Evolutionary conservation across 2,888 invertebrate species (phyloP), one percentile per base, ranked within the genome.

Genomic region (Baccha elongata): DNA sequence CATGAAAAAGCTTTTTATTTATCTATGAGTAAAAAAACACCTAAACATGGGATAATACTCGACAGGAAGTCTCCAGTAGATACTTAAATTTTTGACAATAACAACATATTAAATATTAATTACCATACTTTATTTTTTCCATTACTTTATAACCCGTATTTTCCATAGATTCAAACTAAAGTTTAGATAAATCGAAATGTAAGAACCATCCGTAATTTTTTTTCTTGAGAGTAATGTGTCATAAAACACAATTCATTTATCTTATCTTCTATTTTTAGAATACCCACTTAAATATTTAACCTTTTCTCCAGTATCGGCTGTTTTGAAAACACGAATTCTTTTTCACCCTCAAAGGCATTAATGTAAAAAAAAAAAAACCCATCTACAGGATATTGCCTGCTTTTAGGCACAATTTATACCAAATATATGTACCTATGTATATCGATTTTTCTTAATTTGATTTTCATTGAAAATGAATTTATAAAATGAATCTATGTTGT

Each of bases 391-490:
- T 15, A 23, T 65, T 26, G 11, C 32, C 35, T 21, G 13, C 26
- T 26, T 32, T 35, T 46, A 11, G 21, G 46, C 46, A 6, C 3
- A 58, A 48, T 13, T 37, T 13, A 17, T 44, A 37, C 58, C 42
- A 42, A 50, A 67, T 60, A n/a, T n/a, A n/a, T n/a, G n/a, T n/a
- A n/a, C n/a, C n/a, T n/a, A n/a, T n/a, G n/a, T n/a, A n/a, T n/a
- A 74, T 74, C 60, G 67, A 67, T 76, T 76, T 55, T 55, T n/a
- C 23, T 40, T 37, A 50, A 64, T 69, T 55, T 46, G 53, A 53
- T 62, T 64, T 64, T 21, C 17, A 55, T 76, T 53, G 76, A 76
- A 76, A 76, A 62, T 32, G 53, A 69, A 69, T 73, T 37, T 15
- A 13, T 15, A 23, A 23, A n/a, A 7, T 44, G 13, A n/a, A 6